Base-by-base conservation (phyloP, 1,140 invertebrate genomes). In the Sesamia nonagrioides region DNA sequence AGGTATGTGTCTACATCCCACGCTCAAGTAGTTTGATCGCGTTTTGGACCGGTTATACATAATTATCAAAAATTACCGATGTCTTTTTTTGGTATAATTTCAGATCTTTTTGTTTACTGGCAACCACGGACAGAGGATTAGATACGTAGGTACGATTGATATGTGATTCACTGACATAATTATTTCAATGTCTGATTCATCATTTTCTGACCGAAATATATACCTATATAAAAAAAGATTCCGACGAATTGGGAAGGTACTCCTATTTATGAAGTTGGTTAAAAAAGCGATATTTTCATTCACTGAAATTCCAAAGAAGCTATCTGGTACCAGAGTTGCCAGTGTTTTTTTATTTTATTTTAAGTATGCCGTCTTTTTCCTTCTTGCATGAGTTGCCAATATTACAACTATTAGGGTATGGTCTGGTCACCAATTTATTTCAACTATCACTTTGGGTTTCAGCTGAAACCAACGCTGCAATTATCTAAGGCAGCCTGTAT, bases 51-150 rank as follows among this genome's bases (percentile, higher is more conserved):
- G 83, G 80, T 85, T 85, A 82, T 85, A 81, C 86, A 87, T 92
- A 93, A 94, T 94, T 94, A 94, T 92, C 90, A 90, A 91, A 92
- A 93, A 93, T 93, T 94, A 91, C 91, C 79, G 83, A 90, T 87
- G 89, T 85, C 88, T 92, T 91, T 92, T 91, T 92, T 84, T 85
- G 84, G 84, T 80, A 85, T 90, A 85, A 89, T 88, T 90, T 85
- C 66, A 61, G 71, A 45, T 52, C 89, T 92, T 92, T 92, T 91
- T 50, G 82, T 86, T 80, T n/a, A 27, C 21, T 60, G 21, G 18
- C 42, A 35, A 61, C 45, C 45, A 52, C 61, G 35, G 13, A 7
- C 27, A 17, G 35, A 48, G 37, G 15, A 60, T 78, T 78, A 71
- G 37, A 76, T 66, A 54, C 60, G 35, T 66, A 54, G 45, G 35